These are phyloP conservation scores for Drosophila lacertosa DNA, from an alignment of 1,140 invertebrate genomes.

Conservation along the genomic window DNA sequence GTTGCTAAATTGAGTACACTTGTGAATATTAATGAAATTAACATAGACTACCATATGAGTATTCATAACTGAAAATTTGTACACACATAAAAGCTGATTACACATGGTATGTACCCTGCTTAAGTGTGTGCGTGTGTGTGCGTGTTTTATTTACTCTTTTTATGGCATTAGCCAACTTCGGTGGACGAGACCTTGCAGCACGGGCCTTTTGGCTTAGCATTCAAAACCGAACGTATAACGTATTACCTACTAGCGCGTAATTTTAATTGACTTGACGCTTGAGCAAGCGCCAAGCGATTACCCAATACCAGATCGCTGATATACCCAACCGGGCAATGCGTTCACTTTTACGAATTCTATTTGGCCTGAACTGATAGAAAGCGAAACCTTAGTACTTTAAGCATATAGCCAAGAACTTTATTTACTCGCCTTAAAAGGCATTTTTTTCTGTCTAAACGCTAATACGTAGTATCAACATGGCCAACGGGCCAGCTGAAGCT, in stretches of 20 bases:
- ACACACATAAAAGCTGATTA: conserved; percentile 34
- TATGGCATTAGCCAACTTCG: conserved; percentile 67
- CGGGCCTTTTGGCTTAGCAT: conserved; percentile 45
- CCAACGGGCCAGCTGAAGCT: not conserved
- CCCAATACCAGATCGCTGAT: conserved; percentile 8
- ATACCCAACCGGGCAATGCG: not conserved
- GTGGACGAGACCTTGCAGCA: conserved; percentile 66
- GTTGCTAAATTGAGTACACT: conserved; percentile 54
- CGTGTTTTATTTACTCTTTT: conserved; percentile 51
- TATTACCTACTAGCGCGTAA: conserved; percentile 25
- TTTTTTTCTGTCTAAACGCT: not conserved
- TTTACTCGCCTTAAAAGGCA: not conserved
- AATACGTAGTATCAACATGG: not conserved
- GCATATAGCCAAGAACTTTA: not conserved
- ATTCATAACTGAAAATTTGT: conserved; percentile 12
- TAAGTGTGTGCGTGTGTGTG: conserved; percentile 22
- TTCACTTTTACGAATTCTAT: not conserved
- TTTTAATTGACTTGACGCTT: conserved; percentile 40
- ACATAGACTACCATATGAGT: not conserved
- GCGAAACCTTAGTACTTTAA: not conserved
- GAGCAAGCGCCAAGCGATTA: conserved; percentile 23
- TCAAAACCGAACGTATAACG: conserved; percentile 34
- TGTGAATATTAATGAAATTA: conserved; percentile 62
- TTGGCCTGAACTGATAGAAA: not conserved
- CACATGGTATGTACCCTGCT: conserved; percentile 3